Base-by-base conservation (phyloP, 2,113 vertebrate species). In the Ranitomeya imitator region DNA sequence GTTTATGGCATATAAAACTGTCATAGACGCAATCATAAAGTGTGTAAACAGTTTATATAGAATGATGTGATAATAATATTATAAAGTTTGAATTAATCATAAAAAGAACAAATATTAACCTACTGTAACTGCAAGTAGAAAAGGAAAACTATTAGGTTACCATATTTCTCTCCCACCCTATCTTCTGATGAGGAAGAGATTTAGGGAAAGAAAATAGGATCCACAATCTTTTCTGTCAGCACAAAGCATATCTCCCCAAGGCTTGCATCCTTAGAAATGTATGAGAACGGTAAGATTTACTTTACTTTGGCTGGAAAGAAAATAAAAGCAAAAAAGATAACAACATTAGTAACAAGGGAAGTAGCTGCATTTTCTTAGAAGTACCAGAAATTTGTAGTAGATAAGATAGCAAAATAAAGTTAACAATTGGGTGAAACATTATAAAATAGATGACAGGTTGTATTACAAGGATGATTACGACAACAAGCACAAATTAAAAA, bases 41-140 rank as follows among this genome's bases (percentile, higher is more conserved):
- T 67, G 81, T 65, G 19, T 83, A 83, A 65, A 65, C 60, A 83
- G 59, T 83, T 83, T 83, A 67, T 83, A 63, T 54, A 67, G 6
- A 51, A 83, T 52, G 16, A 67, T 52, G 61, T 83, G 16, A 83
- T 83, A 83, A 67, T 67, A 83, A 45, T 45, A 45, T 83, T 65
- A 52, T 23, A 37, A 37, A n/a, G 61, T 63, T 83, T 83, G 57
- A 59, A 60, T 81, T 63, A 23, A 79, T 57, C 52, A 23, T 78
- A 55, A 0, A 31, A 63, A 63, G 57, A 82, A 45, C 7, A 60
- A 82, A 63, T n/a, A 51, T 16, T 23, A 31, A 61, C 54, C 21
- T 31, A n/a, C n/a, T n/a, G n/a, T n/a, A 21, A 31, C 23, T 45
- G 26, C 31, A 31, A 16, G 8, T 81, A 59, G 57, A 31, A 76